A percentile compares a stretch with the other conserved stretches of the same genome.
These are phyloP conservation scores for Phaethon lepturus DNA, from an alignment of 2,113 vertebrate genomes.

Conservation along the genomic window DNA sequence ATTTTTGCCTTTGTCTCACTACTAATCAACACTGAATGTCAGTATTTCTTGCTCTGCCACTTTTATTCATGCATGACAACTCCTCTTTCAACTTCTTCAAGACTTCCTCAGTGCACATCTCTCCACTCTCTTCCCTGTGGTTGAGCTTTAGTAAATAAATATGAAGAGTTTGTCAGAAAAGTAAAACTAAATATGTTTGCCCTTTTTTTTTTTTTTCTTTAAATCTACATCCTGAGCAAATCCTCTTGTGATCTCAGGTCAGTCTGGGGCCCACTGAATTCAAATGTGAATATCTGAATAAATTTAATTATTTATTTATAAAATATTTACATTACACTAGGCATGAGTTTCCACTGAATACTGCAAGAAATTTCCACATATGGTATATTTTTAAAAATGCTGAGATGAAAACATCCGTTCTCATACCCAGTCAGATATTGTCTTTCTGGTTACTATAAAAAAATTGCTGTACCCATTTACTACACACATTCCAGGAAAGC, in stretches of 20 bases:
- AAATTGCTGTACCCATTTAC: background rate
- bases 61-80: background rate
- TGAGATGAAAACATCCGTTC: background rate
- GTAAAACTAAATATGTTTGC: background rate
- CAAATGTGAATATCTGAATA: background rate
- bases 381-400: background rate
- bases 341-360: background rate
- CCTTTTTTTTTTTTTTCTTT: background rate
- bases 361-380: background rate
- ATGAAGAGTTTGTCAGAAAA: background rate
- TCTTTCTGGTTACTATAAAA: background rate
- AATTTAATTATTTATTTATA: background rate
- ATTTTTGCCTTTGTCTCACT: background rate
- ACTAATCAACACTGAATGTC: background rate
- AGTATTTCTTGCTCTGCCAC: background rate
- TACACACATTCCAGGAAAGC: background rate
- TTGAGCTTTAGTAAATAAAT: background rate
- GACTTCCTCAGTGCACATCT: background rate
- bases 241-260: background rate
- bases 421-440: background rate
- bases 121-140: background rate
- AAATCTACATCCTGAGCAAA: background rate
- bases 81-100: background rate
- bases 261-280: background rate
- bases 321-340: too few relatives aligned